Evolutionary conservation across 2,113 vertebrate genomes (phyloP).

Genomic region (Rhinolophus ferrumequinum): DNA sequence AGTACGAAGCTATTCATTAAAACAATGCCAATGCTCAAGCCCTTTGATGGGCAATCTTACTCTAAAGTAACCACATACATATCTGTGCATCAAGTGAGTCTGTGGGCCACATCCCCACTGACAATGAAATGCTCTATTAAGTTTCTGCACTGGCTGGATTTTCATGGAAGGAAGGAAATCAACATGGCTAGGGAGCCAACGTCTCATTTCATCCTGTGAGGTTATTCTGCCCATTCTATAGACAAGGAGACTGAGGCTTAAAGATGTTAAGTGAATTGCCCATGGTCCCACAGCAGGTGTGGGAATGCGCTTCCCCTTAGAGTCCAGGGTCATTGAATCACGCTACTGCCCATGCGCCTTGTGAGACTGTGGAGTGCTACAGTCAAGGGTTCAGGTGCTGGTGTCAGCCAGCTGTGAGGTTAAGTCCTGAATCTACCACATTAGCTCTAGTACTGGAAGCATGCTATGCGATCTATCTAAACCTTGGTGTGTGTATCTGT

Average conservation of each 20-base stretch:
- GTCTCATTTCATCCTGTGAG: not conserved
- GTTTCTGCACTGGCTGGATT: not conserved
- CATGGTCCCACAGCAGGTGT: rapidly evolving
- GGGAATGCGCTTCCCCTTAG: not conserved
- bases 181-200: not conserved
- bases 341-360: not conserved
- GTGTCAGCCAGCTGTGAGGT: rapidly evolving
- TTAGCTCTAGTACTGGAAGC: not conserved
- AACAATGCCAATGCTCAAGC: not conserved
- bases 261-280: not conserved
- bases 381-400: not conserved
- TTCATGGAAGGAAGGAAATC: not conserved
- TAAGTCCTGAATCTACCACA: not conserved
- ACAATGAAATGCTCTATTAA: not conserved
- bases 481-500: not conserved
- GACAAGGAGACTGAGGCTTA: not conserved
- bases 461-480: not conserved
- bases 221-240: not conserved
- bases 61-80: not conserved
- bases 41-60: not conserved
- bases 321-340: not conserved
- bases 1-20: not conserved
- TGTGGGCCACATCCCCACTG: too few relatives aligned
- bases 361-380: rapidly evolving
- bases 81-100: not conserved